A percentile compares a stretch with the other conserved stretches of the same genome.
Conservation (phyloP, 2,113 vertebrate species). For the Channa maculata region DNA sequence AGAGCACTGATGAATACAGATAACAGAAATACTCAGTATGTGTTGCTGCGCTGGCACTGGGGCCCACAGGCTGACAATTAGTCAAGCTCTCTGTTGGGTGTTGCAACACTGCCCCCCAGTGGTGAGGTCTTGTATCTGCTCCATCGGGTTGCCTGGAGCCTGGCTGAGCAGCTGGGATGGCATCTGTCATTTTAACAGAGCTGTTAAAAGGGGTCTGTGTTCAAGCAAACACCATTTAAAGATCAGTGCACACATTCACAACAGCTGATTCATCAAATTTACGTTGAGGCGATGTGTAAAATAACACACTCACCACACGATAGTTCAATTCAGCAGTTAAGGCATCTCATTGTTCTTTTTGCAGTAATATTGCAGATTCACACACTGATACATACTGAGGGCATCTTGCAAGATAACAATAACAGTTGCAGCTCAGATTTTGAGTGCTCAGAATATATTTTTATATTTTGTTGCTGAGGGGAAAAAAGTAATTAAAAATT, state of each 20-base stretch:
- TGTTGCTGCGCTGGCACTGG: conserved; percentile 8
- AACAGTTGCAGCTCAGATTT: too few relatives aligned
- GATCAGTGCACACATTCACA: conserved; percentile 25
- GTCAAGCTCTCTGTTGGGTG: background rate
- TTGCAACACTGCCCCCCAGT: conserved; percentile 36
- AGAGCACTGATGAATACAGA: background rate
- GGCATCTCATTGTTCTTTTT: background rate
- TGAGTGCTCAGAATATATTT: too few relatives aligned
- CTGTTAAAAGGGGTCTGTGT: conserved; percentile 36
- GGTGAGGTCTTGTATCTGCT: background rate
- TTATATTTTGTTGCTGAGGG: too few relatives aligned
- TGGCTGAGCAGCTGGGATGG: conserved; percentile 39
- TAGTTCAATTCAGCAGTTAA: conserved; percentile 7
- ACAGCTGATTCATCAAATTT: conserved; percentile 33
- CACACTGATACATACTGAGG: too few relatives aligned
- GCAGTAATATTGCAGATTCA: background rate
- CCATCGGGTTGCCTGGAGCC: background rate
- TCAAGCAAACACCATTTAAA: conserved; percentile 31
- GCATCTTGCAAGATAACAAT: too few relatives aligned
- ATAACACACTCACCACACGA: conserved; percentile 33
- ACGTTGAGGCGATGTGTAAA: conserved; percentile 16
- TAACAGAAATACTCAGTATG: background rate
- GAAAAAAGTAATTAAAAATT: too few relatives aligned
- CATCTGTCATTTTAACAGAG: conserved; percentile 46
- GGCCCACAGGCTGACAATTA: background rate